Base-by-base conservation (phyloP, 2,888 invertebrate genomes). In the Euphydryas editha region DNA sequence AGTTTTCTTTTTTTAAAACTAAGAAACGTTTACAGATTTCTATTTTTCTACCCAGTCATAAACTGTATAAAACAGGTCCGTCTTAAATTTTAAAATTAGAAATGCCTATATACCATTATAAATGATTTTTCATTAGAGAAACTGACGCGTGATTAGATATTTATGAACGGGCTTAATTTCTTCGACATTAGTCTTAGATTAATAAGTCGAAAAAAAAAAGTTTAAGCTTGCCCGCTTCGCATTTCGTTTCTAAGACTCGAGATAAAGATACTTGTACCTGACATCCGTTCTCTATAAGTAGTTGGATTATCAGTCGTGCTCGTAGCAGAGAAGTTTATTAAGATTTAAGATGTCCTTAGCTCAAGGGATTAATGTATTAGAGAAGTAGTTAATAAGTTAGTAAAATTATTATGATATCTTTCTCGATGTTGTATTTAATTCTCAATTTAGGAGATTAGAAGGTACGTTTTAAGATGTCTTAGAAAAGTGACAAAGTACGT, bases 261-360 rank as follows among this genome's bases (percentile, higher is more conserved):
- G 70, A 70, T 70, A 70, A 63, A 62, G 62, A 37, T 65, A 68
- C 70, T 58, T 68, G 65, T 66, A 61, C 59, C 61, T 66, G 68
- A 61, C 70, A 70, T 70, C 62, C 68, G 63, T 60, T 67, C 59
- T 58, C 58, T 58, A 37, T 61, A 69, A 69, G 62, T 61, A 66
- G 57, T 60, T 24, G 46, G 56, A 56, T 61, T 68, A 68, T 65
- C 67, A 60, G 39, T 59, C 47, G 55, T 54, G 62, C 60, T 60
- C 59, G 59, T 59, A 61, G 49, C 47, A 63, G 63, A 55, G 62
- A 61, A 66, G 68, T 63, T 62, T 63, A 65, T 66, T 68, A 68
- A 42, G 47, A 62, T 46, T 65, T 62, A 62, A 65, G 62, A 55
- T 30, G 55, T 63, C 42, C 59, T 20, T 61, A 60, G 51, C 62